Base-by-base conservation (phyloP, 23 tunicate species). In the Halocynthia roretzi region DNA sequence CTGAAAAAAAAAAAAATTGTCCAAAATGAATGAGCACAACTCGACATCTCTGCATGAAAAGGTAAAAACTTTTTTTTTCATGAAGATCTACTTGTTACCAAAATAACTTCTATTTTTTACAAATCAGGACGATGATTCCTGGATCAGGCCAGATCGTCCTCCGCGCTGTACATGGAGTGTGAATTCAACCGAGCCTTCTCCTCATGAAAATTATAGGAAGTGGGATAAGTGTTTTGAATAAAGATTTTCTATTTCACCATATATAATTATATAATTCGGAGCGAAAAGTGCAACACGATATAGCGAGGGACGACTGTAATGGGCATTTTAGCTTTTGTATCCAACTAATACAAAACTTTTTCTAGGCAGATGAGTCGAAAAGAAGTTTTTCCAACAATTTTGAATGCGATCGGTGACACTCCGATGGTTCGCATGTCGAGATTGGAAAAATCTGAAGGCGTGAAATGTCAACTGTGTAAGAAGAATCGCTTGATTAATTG, bases 331-430 rank as follows among this genome's bases (percentile, higher is more conserved):
- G n/a, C n/a, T n/a, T n/a, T n/a, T n/a, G n/a, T n/a, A n/a, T n/a
- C n/a, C n/a, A n/a, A n/a, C n/a, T n/a, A n/a, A n/a, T n/a, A n/a
- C n/a, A n/a, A n/a, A n/a, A n/a, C n/a, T n/a, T 31, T 31, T 31
- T 31, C 44, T 31, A 31, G 44, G 44, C 44, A 31, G 44, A 31
- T 31, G 44, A 31, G 44, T 31, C 81, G 92, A 53, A 85, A 62
- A 21, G 57, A 53, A 44, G 63, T 58, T 7, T 86, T 82, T 60
- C 22, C 81, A 9, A 78, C 98, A 49, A 87, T 96, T 48, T 67
- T 96, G 49, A 88, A 85, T 61, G 95, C 96, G 15, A 90, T 96
- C 0, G 99, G 99, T 50, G 80, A 86, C 76, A 96, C 99, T 12
- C 99, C 99, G 7, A 52, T 96, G 53, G 89, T 96, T 15, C 88